Conservation (phyloP, 2,888 invertebrate genomes). For the Diaperis boleti region DNA sequence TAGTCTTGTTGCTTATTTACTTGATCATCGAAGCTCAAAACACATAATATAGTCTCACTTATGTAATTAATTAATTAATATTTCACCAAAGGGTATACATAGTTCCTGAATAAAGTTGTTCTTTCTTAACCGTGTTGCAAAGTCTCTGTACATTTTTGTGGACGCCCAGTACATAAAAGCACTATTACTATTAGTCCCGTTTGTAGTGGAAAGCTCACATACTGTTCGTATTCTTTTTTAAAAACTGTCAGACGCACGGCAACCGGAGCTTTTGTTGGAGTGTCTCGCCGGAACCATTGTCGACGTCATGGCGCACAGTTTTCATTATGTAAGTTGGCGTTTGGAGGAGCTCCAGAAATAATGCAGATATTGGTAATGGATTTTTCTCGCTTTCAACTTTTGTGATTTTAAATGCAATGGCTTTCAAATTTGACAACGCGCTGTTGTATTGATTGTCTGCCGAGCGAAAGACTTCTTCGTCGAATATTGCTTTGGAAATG, state of each 20-base stretch:
- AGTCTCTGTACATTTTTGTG: no score
- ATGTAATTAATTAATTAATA: no score
- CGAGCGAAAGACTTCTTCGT: slow-evolving; percentile 17
- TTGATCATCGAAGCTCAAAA: no score
- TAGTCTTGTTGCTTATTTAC: no score
- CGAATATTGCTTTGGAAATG: slow-evolving; percentile 29
- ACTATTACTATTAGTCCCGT: no score
- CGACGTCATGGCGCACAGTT: slow-evolving; percentile 59
- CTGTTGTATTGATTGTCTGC: slow-evolving; percentile 41
- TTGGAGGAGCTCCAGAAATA: slow-evolving; percentile 63
- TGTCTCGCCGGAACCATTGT: slow-evolving; percentile 64
- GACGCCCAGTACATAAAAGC: no score
- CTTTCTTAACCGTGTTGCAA: no score
- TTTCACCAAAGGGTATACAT: no score
- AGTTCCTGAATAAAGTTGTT: no score
- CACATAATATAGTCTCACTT: no score
- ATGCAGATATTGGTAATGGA: slow-evolving; percentile 66
- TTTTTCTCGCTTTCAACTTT: slow-evolving; percentile 62
- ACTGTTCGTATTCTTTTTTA: slow-evolving; percentile 58
- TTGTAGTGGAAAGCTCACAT: slow-evolving; percentile 30
- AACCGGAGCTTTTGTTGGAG: slow-evolving; percentile 58
- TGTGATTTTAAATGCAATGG: slow-evolving; percentile 59
- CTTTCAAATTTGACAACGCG: slow-evolving; percentile 56
- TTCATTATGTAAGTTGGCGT: slow-evolving; percentile 66
- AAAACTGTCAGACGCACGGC: slow-evolving; percentile 65